Evolutionary conservation across 2,113 vertebrate genomes (phyloP), one percentile per base, ranked within the genome.

Genomic region (Apaloderma vittatum): DNA sequence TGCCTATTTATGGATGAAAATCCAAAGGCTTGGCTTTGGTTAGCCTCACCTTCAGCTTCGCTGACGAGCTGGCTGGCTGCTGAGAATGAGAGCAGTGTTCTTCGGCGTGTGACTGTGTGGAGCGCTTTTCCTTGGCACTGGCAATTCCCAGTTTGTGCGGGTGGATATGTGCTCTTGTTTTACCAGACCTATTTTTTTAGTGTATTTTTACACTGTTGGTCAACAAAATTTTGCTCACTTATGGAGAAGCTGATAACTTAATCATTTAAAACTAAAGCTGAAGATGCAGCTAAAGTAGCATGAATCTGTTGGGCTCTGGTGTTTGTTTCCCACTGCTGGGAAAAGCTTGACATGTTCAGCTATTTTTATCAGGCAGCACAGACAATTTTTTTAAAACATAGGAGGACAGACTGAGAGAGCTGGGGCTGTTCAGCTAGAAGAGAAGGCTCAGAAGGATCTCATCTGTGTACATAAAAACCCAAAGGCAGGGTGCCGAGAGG

Each of bases 21-120:
- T 12, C 3, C 51, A 9, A 16, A 40, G 37, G 10, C 15, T 12
- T 63, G 15, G 6, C 65, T 65, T 22, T 57, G 11, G 14, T 20
- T 15, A 51, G 20, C 11, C 19, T 14, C 15, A 24, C 16, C 29
- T 7, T 68, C 45, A 34, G 37, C 24, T 54, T 54, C 76, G 67
- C 52, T 12, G 23, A 11, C 1, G 24, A 23, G 30, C 3, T 16
- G 23, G 4, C 45, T 27, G 67, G 49, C 59, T 63, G 58, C 10
- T 8, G 3, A 17, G 32, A 8, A 24, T 4, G 16, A 19, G 19
- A 23, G 12, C 13, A 13, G 21, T 0, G 5, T 7, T 17, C 63
- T 61, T n/a, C 0, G 0, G 34, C 1, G 4, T 4, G 13, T 3
- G 24, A 5, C 18, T 0, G 8, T 4, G 13, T 15, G 66, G 3